Conservation (phyloP, 2,113 vertebrate species). For the Oryzias celebensis region DNA sequence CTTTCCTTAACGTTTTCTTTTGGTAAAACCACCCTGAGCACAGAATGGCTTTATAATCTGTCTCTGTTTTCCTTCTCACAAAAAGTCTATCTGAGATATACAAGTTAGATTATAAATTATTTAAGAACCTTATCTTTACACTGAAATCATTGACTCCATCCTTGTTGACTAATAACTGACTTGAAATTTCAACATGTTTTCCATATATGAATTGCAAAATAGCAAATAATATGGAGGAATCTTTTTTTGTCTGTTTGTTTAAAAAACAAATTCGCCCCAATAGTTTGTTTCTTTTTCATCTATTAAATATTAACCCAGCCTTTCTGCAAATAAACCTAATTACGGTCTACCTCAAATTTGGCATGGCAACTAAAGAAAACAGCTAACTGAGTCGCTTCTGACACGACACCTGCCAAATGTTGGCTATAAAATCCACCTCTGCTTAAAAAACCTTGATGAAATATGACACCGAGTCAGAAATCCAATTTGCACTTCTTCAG, state of each 20-base stretch:
- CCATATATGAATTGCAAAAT: conserved; percentile 15
- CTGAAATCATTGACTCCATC: background rate
- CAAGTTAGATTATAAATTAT: background rate
- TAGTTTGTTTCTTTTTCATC: conserved; percentile 14
- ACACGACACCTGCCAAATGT: conserved; percentile 39
- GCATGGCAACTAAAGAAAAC: conserved; percentile 47
- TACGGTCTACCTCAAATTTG: conserved; percentile 51
- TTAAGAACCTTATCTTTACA: background rate
- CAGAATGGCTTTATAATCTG: background rate
- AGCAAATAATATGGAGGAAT: conserved; percentile 32
- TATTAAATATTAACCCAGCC: conserved; percentile 51
- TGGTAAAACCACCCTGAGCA: background rate
- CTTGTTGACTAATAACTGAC: background rate
- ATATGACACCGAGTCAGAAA: conserved; percentile 64
- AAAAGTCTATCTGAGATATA: background rate
- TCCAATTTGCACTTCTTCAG: conserved; percentile 39
- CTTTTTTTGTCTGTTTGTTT: background rate
- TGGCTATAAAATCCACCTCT: conserved; percentile 31
- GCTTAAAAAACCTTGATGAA: conserved; percentile 52
- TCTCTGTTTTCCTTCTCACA: background rate
- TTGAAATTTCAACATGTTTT: conserved; percentile 14
- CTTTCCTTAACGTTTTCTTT: too few relatives aligned
- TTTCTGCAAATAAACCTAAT: conserved; percentile 52
- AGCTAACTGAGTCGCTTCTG: conserved; percentile 54
- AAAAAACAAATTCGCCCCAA: conserved; percentile 34